A percentile compares a stretch with the other conserved stretches of the same genome.
These are phyloP conservation scores for Puma concolor DNA, from an alignment of 2,113 vertebrate genomes.

Conservation along the genomic window DNA sequence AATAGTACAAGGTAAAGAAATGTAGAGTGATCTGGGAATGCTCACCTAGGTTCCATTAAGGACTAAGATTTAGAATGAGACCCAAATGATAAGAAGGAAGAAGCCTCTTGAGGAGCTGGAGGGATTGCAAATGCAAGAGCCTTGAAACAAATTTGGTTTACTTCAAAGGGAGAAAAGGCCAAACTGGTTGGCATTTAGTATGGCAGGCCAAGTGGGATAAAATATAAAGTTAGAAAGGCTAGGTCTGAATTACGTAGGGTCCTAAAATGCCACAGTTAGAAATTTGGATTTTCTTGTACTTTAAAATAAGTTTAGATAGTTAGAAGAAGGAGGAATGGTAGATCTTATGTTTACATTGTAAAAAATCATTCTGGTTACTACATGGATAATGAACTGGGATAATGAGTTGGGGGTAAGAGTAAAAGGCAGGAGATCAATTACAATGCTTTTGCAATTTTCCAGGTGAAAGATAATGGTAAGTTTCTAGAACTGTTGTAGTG, in stretches of 20 bases:
- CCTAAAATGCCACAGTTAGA: background rate
- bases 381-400: background rate
- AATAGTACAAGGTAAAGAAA: background rate
- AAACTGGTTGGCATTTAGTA: background rate
- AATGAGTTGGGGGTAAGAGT: background rate
- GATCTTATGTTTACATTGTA: background rate
- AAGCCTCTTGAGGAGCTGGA: background rate
- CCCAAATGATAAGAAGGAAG: background rate
- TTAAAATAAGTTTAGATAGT: background rate
- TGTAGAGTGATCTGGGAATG: background rate
- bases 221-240: background rate
- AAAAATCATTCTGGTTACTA: background rate
- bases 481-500: background rate
- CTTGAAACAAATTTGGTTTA: background rate
- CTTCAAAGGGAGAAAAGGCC: background rate
- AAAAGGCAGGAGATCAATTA: background rate
- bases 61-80: background rate
- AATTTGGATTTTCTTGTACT: background rate
- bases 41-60: background rate
- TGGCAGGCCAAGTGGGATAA: background rate
- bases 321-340: background rate
- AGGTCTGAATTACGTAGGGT: background rate
- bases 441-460: background rate
- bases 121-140: background rate
- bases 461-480: background rate